phyloP scores from a whole-genome alignment of 2,797 vertebrate genomes.

The Xenopus petersii region DNA sequence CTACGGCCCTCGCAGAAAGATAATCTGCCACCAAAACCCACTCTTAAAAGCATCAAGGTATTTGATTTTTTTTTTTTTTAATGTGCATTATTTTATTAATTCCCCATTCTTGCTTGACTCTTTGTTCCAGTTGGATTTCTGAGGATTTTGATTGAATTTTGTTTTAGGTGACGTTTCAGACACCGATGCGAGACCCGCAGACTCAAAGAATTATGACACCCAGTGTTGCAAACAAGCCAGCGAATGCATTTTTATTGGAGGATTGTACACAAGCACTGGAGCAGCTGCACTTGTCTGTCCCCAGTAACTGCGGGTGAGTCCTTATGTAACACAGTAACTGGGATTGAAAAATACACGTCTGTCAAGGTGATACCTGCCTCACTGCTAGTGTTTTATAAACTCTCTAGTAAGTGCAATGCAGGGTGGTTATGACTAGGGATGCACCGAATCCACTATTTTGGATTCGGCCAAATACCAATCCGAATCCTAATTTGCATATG shows the following conservation, averaged over 20 bases:
- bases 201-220: slow-evolving; percentile 83
- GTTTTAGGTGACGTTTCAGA: slow-evolving; percentile 90
- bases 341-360: too few relatives aligned
- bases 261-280: slow-evolving; percentile 56
- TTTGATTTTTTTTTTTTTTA: neutral
- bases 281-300: slow-evolving; percentile 47
- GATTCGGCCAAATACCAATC: too few relatives aligned
- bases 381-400: too few relatives aligned
- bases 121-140: neutral
- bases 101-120: too few relatives aligned
- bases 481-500: too few relatives aligned
- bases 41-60: slow-evolving; percentile 78
- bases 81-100: too few relatives aligned
- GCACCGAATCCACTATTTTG: too few relatives aligned
- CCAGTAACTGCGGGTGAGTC: slow-evolving; percentile 65
- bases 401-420: too few relatives aligned
- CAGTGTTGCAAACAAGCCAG: slow-evolving; percentile 57
- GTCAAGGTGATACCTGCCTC: too few relatives aligned
- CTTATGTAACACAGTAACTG: neutral
- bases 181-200: slow-evolving; percentile 84
- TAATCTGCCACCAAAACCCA: slow-evolving; percentile 76
- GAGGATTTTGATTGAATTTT: neutral
- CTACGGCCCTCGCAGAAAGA: slow-evolving; percentile 83
- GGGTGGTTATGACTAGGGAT: too few relatives aligned
- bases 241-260: slow-evolving; percentile 53